A percentile compares a stretch with the other conserved stretches of the same genome.
Conservation (phyloP, 2,797 vertebrate genomes). For the Sitta carolinensis region DNA sequence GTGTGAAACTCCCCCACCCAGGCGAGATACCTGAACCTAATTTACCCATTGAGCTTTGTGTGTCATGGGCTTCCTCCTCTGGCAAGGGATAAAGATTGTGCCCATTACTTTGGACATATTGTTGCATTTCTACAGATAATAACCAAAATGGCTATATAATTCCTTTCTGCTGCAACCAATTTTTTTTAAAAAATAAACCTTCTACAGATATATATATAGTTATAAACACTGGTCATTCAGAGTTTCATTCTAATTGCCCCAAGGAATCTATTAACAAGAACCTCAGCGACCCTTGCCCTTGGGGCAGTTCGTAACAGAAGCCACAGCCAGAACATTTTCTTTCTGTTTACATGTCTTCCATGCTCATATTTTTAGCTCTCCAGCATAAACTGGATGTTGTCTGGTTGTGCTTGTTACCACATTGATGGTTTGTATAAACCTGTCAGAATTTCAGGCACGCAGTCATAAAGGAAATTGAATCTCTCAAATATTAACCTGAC, state of each 20-base stretch:
- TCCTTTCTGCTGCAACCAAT: too few species aligned
- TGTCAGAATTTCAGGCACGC: not conserved
- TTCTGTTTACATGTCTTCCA: not conserved
- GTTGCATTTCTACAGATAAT: not conserved
- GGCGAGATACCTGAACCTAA: not conserved
- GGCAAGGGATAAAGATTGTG: not conserved
- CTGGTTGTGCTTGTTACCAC: not conserved
- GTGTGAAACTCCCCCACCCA: not conserved
- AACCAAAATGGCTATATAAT: not conserved
- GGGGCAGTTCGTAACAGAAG: not conserved
- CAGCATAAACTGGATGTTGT: not conserved
- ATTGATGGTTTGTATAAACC: not conserved
- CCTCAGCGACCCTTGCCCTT: not conserved
- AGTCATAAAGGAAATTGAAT: not conserved
- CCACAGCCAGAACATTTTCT: not conserved
- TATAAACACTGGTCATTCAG: not conserved
- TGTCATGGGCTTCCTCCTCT: accelerated
- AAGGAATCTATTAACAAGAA: not conserved
- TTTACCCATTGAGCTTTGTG: too few species aligned
- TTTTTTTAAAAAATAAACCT: not conserved
- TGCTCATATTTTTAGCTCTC: not conserved
- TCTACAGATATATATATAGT: not conserved
- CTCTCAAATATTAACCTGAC: not conserved
- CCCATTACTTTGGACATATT: not conserved
- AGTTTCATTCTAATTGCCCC: not conserved